Percentiles rank a stretch among this genome's conserved stretches.
Evolutionary conservation across 2,113 vertebrate species (phyloP).

Genomic region (Sakesphorus luctuosus): DNA sequence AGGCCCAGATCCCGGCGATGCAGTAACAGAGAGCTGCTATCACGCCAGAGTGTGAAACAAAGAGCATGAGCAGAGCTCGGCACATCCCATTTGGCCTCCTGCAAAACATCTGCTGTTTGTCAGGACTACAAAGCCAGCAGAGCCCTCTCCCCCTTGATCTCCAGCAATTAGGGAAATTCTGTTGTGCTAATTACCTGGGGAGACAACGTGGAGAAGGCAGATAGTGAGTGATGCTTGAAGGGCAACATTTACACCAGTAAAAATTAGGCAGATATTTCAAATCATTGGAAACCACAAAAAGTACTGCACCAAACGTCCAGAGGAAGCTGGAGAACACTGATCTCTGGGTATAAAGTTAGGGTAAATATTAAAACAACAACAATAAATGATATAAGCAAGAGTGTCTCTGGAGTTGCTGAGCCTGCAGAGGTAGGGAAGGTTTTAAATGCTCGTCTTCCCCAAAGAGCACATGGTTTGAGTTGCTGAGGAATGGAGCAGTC

Average conservation of each 20-base stretch:
- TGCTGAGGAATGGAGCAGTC: neutral
- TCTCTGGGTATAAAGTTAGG: neutral
- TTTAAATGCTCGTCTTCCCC: neutral
- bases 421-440: neutral
- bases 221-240: neutral
- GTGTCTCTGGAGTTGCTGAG: neutral
- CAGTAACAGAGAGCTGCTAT: neutral
- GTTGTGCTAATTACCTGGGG: constrained; percentile 59
- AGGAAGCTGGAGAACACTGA: neutral
- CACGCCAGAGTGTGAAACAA: neutral
- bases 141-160: constrained; percentile 40
- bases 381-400: neutral
- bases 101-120: constrained; percentile 50
- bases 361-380: neutral
- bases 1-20: neutral
- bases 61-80: neutral
- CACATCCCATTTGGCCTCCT: constrained; percentile 42
- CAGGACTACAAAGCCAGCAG: constrained; percentile 43
- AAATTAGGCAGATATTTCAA: neutral
- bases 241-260: neutral
- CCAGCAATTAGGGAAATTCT: constrained; percentile 58
- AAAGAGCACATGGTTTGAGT: constrained; percentile 47
- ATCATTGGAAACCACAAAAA: neutral
- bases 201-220: neutral
- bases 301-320: fast-evolving